Base-by-base conservation (phyloP, 1,140 invertebrate genomes). In the Lepidostoma basale region DNA sequence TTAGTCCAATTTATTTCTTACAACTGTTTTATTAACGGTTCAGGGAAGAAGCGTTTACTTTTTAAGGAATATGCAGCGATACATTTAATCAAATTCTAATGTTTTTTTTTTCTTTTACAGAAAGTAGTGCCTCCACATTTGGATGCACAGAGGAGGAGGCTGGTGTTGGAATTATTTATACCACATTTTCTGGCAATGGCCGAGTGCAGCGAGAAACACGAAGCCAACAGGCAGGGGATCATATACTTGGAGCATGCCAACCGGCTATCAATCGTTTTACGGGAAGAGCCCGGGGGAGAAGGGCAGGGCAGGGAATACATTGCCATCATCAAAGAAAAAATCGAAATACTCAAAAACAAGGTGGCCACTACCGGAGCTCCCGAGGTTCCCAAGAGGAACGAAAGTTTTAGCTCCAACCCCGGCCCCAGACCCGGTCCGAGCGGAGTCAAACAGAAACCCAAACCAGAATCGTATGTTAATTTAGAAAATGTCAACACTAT, bases 221-320 rank as follows among this genome's bases (percentile, higher is more conserved):
- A 85, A 14, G 83, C 87, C 1, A 77, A 81, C 20, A 76, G 80
- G 44, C 85, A 89, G 73, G 88, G 88, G 25, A 77, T 84, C 1
- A 83, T 88, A 18, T 92, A 90, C 68, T 76, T 92, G 9, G 83
- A 88, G 49, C 90, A 93, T 70, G 86, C 88, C 0, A 84, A 87
- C 58, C 83, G 90, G 58, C 79, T 93, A 2, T 85, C 85, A 20
- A 82, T 83, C 44, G 76, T 92, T 0, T 79, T 93, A 12, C 79
- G 82, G 30, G 88, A 90, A 16, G 78, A 85, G 44, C 78, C 80
- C 2, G 78, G 77, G 33, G 81, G 81, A 18, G 82, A 86, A 39
- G 73, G 72, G 0, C 76, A 81, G 10, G 86, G 84, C 0, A 77
- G 77, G 33, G 79, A 83, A 39, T 87, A 84, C 75, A 70, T 82